A percentile compares a stretch with the other conserved stretches of the same genome.
These are phyloP conservation scores for Dendroctonus valens DNA, from an alignment of 1,140 invertebrate species.

Conservation along the genomic window DNA sequence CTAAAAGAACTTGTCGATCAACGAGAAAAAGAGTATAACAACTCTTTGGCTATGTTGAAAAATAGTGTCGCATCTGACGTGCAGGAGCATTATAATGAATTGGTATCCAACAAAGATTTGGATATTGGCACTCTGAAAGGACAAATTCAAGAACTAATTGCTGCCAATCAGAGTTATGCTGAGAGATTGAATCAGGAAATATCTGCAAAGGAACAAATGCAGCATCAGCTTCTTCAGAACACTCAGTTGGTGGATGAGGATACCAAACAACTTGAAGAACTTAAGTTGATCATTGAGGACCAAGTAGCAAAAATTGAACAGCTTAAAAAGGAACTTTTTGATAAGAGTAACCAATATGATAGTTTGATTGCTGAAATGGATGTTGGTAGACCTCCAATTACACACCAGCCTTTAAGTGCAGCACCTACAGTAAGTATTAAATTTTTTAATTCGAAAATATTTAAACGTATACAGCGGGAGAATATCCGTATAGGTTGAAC, in stretches of 20 bases:
- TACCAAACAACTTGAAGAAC: slow-evolving; percentile 52
- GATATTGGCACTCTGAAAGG: slow-evolving; percentile 33
- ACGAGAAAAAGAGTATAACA: slow-evolving; percentile 36
- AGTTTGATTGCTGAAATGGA: slow-evolving; percentile 49
- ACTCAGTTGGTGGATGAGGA: slow-evolving; percentile 57
- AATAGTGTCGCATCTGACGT: slow-evolving; percentile 30
- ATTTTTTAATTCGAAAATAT: not conserved
- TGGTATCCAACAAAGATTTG: slow-evolving; percentile 36
- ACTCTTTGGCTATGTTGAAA: slow-evolving; percentile 31
- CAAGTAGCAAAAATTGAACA: slow-evolving; percentile 68
- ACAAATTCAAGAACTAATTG: slow-evolving; percentile 30
- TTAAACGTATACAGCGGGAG: no score
- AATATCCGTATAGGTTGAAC: no score
- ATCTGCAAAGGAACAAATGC: slow-evolving; percentile 29
- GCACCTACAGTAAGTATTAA: not conserved
- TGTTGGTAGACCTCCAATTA: slow-evolving; percentile 36
- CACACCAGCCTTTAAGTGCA: slow-evolving; percentile 27
- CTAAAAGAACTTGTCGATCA: slow-evolving; percentile 29
- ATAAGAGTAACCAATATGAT: slow-evolving; percentile 60
- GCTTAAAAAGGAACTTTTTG: slow-evolving; percentile 62
- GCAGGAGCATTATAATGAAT: slow-evolving; percentile 41
- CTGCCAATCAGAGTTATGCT: slow-evolving; percentile 25
- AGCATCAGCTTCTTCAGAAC: slow-evolving; percentile 54
- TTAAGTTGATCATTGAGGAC: slow-evolving; percentile 59
- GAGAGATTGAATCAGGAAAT: slow-evolving; percentile 29